Percentiles rank a stretch among this genome's conserved stretches.
Conservation (phyloP, 2,888 invertebrate species). For the Drosophila mettleri region DNA sequence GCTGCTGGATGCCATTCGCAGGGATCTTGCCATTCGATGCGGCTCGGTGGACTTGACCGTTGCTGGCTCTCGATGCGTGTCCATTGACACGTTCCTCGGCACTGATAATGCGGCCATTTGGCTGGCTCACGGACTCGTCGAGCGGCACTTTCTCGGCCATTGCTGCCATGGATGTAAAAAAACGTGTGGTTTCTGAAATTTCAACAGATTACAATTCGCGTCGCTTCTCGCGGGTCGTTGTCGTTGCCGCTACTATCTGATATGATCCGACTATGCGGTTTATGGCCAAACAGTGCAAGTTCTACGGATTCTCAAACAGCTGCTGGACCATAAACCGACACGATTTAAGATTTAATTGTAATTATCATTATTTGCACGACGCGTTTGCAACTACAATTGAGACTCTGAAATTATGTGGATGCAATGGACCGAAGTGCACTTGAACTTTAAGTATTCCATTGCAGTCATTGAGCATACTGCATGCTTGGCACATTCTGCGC, state of each 20-base stretch:
- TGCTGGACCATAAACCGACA: constrained; percentile 6
- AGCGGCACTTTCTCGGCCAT: constrained; percentile 82
- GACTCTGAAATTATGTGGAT: not conserved
- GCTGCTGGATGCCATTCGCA: constrained; percentile 48
- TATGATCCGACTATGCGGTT: constrained; percentile 24
- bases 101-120: constrained; percentile 73
- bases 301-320: constrained; percentile 13
- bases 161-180: constrained; percentile 15
- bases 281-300: constrained; percentile 10
- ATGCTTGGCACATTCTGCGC: not conserved
- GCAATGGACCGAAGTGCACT: constrained; percentile 6
- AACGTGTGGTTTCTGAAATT: constrained; percentile 48
- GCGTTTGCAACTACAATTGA: constrained; percentile 14
- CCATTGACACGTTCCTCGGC: constrained; percentile 54
- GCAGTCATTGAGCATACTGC: not conserved
- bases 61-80: constrained; percentile 31
- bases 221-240: not conserved
- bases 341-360: constrained; percentile 23
- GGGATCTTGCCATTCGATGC: constrained; percentile 46
- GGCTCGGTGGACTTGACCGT: constrained; percentile 33
- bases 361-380: constrained; percentile 20
- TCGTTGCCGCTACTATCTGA: constrained; percentile 6
- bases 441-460: not conserved
- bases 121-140: constrained; percentile 58
- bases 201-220: constrained; percentile 37